Conservation (phyloP, 2,888 invertebrate genomes). For the Dolomedes plantarius region DNA sequence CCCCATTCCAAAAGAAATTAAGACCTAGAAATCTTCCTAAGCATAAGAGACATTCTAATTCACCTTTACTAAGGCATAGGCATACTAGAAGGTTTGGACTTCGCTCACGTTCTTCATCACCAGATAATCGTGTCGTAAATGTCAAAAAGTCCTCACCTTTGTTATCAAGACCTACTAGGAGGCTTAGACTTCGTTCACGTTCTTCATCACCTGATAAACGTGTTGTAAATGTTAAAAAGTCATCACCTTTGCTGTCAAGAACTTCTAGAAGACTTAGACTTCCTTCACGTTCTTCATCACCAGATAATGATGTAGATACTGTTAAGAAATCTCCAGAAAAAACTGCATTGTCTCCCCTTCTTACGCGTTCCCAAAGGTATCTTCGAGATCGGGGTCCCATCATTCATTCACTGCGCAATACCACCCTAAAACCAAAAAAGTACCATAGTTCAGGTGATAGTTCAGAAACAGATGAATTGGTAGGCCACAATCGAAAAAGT, state of each 20-base stretch:
- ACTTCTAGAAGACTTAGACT: background rate
- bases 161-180: no score
- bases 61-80: background rate
- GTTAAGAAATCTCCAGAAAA: conserved; percentile 10
- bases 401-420: background rate
- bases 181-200: background rate
- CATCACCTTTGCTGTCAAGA: no score
- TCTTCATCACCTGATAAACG: conserved; percentile 51
- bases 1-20: background rate
- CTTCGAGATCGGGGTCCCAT: background rate
- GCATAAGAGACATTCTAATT: background rate
- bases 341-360: background rate
- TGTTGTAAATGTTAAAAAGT: no score
- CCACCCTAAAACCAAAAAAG: background rate
- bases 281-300: conserved; percentile 26
- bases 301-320: background rate
- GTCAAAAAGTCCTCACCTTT: no score
- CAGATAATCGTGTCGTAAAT: no score
- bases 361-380: background rate
- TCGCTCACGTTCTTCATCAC: conserved; percentile 28
- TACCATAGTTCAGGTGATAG: conserved; percentile 16
- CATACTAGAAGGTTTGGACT: background rate
- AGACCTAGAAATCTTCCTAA: background rate
- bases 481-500: conserved; percentile 7
- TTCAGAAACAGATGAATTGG: conserved; percentile 21